Conservation (phyloP, 2,113 vertebrate genomes). For the Sphaerodactylus townsendi region DNA sequence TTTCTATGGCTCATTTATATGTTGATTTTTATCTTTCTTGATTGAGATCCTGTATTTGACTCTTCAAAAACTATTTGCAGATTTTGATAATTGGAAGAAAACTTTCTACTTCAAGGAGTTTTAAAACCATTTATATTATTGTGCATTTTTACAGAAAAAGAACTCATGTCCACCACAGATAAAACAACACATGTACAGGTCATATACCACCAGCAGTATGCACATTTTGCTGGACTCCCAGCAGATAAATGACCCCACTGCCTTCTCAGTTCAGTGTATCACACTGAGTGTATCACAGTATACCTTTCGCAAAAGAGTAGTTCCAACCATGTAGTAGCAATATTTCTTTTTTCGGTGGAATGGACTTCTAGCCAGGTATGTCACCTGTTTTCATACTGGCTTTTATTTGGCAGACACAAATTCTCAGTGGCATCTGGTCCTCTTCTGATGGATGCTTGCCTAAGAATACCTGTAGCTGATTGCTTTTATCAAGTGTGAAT, state of each 20-base stretch:
- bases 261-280: not conserved
- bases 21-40: not conserved
- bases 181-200: not conserved
- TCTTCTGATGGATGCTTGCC: not conserved
- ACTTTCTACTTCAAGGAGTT: too few species aligned
- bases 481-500: not conserved
- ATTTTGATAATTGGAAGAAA: too few species aligned
- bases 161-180: not conserved
- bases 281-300: not conserved
- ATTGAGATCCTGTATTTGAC: too few species aligned
- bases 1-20: not conserved
- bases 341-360: not conserved
- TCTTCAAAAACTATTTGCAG: too few species aligned
- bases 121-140: too few species aligned
- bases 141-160: not conserved
- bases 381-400: not conserved
- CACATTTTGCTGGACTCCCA: too few species aligned
- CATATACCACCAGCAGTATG: not conserved
- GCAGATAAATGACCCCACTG: not conserved
- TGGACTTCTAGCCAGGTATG: not conserved
- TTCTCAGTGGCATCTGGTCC: not conserved
- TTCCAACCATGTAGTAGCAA: not conserved
- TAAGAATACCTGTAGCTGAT: constrained; percentile 4
- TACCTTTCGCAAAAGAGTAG: not conserved
- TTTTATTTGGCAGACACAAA: not conserved